Base-by-base conservation (phyloP, 2,888 invertebrate species). In the Taenaris catops region DNA sequence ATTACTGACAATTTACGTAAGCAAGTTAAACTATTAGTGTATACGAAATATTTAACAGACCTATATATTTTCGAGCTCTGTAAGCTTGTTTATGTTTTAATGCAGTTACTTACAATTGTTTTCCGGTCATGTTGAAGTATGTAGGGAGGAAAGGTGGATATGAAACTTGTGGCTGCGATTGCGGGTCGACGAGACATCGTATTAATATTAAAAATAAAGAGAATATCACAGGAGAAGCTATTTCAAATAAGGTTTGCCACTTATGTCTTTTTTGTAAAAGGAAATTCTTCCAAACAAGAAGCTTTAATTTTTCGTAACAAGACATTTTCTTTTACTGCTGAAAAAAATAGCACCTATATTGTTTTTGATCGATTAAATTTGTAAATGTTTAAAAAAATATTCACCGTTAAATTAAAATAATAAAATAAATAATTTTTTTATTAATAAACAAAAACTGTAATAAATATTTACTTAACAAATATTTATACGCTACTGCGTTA, bases 221-320 rank as follows among this genome's bases (percentile, higher is more conserved):
- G 71, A 94, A 93, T 48, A 93, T 62, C 18, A 92, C 90, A 35
- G 94, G 94, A 32, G 92, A 83, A 16, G 91, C 58, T 46, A 96
- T 87, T 78, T 95, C 95, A 47, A 94, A 79, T 3, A 89, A 37
- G 2, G 94, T 92, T 69, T 93, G 92, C 55, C 90, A 70, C 63
- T 91, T 91, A 70, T 92, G 92, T 48, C 94, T 87, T 70, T 88
- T 91, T 79, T 95, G 94, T 4, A 95, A 81, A 5, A 92, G 69
- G 83, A 91, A 92, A 67, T 96, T 96, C 70, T 96, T 96, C 95
- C 95, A 96, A 51, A 94, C 78, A 5, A 96, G 86, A 27, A 96
- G 88, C 42, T 87, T 73, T 60, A 95, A 90, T 67, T 92, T 91
- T 42, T 88, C 73, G 71, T 67, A 88, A 12, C 68, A 58, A 38